Base-by-base conservation (phyloP, 92 coral and sea anemone genomes). In the Virgularia gustaviana region DNA sequence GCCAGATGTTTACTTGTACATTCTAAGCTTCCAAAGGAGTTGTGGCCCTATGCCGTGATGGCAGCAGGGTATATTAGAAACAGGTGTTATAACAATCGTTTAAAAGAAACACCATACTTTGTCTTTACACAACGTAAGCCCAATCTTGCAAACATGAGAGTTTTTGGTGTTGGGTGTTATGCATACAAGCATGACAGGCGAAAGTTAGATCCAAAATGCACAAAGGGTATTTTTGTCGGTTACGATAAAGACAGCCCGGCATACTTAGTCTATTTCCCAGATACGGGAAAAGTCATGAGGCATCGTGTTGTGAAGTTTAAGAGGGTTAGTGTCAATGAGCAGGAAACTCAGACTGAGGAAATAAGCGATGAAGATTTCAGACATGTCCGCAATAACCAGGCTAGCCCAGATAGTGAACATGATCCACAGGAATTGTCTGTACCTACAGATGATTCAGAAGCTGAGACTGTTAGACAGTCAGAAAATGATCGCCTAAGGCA, bases 1-100 rank as follows among this genome's bases (percentile, higher is more conserved):
- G 82, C 74, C 12, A 76, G 86, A 45, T 76, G 82, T 33, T 47
- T 76, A 36, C 86, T 76, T 24, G 23, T 76, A 36, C 62, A 83
- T 32, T 16, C 79, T 18, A 70, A 71, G 71, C 57, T 76, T 15
- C 28, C 60, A 33, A 76, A 82, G 54, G 60, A 36, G 13, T 38
- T 82, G 44, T 83, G 87, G 87, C 55, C 84, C 30, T 83, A 83
- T 55, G 77, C 88, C 52, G 74, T 83, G 20, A 78, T 78, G 74
- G 39, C 73, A 36, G 86, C 82, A 20, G 78, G 78, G 51, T 82
- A 82, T 82, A 77, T 70, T 28, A 51, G 70, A 33, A 82, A 76
- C 71, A 49, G 86, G 53, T 77, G 83, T 61, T 70, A 45, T 54
- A 60, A 77, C 57, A 82, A 76, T 47, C 87, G 83, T 70, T 58